phyloP scores from a whole-genome alignment of 2,888 invertebrate species.

The Dasysyrphus tricinctus region DNA sequence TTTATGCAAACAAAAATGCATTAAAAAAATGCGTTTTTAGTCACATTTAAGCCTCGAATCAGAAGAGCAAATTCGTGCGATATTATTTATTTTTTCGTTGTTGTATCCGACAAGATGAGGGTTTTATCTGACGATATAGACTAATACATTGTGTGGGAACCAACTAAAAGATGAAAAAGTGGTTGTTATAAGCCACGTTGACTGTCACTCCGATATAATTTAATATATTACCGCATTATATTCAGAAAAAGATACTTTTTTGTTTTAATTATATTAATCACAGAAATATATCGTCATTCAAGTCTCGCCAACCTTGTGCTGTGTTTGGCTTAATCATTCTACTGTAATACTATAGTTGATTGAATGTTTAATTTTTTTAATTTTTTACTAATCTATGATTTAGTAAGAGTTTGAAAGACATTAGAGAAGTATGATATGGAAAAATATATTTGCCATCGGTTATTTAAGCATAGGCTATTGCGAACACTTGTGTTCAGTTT shows the following conservation, averaged over 20 bases:
- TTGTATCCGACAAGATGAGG: too few species aligned
- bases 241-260: conserved; percentile 8
- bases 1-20: too few species aligned
- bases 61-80: too few species aligned
- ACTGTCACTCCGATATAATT: not conserved
- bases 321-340: conserved; percentile 11
- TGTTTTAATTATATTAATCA: conserved; percentile 54
- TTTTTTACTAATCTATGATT: conserved; percentile 22
- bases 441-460: not conserved
- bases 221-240: not conserved
- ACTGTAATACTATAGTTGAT: not conserved
- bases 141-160: too few species aligned
- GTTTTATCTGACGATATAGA: too few species aligned
- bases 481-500: too few species aligned
- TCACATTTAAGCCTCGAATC: too few species aligned
- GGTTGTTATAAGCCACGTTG: too few species aligned
- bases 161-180: too few species aligned
- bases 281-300: conserved; percentile 56
- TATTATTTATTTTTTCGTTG: too few species aligned
- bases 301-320: conserved; percentile 40
- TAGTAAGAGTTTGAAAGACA: not conserved
- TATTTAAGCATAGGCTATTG: too few species aligned
- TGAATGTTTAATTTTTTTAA: conserved; percentile 45
- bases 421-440: not conserved
- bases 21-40: too few species aligned